A percentile compares a stretch with the other conserved stretches of the same genome.
Evolutionary conservation across 1,140 invertebrate species (phyloP).

Genomic region (Ostrea edulis): DNA sequence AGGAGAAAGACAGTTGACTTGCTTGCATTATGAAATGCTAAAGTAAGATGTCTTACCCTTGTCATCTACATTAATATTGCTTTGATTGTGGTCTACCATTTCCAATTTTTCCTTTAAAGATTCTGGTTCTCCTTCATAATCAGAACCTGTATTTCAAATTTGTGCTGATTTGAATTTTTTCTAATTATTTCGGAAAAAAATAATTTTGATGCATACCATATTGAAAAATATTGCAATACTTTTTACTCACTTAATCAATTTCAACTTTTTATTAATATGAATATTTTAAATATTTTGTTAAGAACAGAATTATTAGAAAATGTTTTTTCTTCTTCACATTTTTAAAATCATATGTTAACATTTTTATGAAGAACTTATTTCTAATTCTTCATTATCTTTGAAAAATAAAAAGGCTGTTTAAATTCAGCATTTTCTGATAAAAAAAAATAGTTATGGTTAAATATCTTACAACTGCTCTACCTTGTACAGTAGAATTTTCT

Average conservation of each 20-base stretch:
- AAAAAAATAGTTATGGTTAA: neutral
- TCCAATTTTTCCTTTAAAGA: neutral
- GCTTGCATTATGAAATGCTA: slow-evolving; percentile 27
- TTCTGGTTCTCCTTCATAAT: neutral
- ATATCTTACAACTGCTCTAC: neutral
- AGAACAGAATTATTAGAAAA: too few relatives aligned
- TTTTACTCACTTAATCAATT: too few relatives aligned
- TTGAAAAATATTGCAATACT: too few relatives aligned
- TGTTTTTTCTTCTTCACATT: too few relatives aligned
- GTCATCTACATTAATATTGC: neutral
- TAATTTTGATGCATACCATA: neutral
- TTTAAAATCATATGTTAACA: too few relatives aligned
- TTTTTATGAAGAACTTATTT: too few relatives aligned
- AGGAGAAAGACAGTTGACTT: neutral
- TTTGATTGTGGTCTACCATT: neutral
- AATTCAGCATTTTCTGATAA: neutral
- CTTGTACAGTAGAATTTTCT: neutral
- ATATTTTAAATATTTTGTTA: too few relatives aligned
- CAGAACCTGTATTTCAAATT: neutral
- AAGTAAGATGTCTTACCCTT: slow-evolving; percentile 25
- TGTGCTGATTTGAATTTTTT: neutral
- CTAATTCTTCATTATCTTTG: too few relatives aligned
- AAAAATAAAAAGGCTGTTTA: neutral
- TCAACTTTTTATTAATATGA: too few relatives aligned
- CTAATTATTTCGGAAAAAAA: neutral